Evolutionary conservation across 2,888 invertebrate genomes (phyloP), one percentile per base, ranked within the genome.

Genomic region (Gryllus longicercus): DNA sequence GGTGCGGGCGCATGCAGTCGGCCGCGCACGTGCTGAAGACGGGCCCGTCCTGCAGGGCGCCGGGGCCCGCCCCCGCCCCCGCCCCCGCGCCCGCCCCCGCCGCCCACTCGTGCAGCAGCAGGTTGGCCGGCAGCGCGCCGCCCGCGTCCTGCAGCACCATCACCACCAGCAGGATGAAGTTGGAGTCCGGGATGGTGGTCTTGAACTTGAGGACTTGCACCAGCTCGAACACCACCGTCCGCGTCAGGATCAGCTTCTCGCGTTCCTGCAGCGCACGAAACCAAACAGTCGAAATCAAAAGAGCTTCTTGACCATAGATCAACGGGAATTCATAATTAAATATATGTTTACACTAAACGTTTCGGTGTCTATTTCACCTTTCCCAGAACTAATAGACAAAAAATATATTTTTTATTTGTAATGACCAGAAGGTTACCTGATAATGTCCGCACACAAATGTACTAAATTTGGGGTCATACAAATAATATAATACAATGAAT

Each of bases 121-220:
- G 91, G 50, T 93, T 95, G n/a, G 93, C 90, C 0, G 95, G 93
- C 74, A 99, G 89, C 2, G 92, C 91, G 14, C 96, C 96, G n/a
- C 96, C 96, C n/a, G 94, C 93, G 88, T 97, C 96, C 91, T 98
- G 96, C 83, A 96, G 88, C 81, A 95, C 92, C 84, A 96, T 93
- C 85, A 95, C 95, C 80, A 99, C 94, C 23, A 99, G 90, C 86
- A 97, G 92, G 75, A 99, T 89, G 81, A 99, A 92, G 89, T 99
- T 99, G 77, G 95, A 94, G 87, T 99, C 98, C 0, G 98, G 98
- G 83, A 99, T 93, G 63, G 93, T 94, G 16, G 94, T 94, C 89
- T 99, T 99, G 86, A 99, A 98, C 86, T 98, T 95, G 82, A 99
- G 90, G 0, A 97, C 98, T 87, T 98, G 97, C 77, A 98, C 94